phyloP scores from a whole-genome alignment of 2,113 vertebrate species.

The Perccottus glenii region DNA sequence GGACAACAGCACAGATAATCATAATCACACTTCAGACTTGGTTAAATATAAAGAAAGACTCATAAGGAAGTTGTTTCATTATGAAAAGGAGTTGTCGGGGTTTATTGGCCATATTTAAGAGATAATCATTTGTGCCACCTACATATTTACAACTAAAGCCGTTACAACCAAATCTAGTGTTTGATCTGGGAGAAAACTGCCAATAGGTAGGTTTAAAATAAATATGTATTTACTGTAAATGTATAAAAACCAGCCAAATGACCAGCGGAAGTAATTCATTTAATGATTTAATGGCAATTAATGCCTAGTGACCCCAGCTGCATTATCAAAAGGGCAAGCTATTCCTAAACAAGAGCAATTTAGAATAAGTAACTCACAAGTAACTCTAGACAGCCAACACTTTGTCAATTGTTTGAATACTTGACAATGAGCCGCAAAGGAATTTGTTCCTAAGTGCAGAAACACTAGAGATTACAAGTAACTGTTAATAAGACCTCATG shows the following conservation, averaged over 20 bases:
- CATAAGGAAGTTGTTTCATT: slow-evolving; percentile 2
- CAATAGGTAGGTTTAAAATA: too few species aligned
- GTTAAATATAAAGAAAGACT: slow-evolving; percentile 1
- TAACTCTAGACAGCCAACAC: not conserved
- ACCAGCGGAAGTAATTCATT: too few species aligned
- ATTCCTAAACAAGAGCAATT: too few species aligned
- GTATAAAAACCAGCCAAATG: too few species aligned
- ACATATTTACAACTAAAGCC: too few species aligned
- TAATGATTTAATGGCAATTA: too few species aligned
- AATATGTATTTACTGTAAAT: too few species aligned
- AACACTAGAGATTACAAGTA: not conserved
- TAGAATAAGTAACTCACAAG: slow-evolving; percentile 1
- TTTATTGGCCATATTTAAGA: not conserved
- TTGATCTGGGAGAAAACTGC: too few species aligned
- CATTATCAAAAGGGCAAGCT: too few species aligned
- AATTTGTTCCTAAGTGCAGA: slow-evolving; percentile 1
- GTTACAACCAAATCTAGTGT: too few species aligned
- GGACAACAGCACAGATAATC: not conserved
- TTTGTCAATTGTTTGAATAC: slow-evolving; percentile 2
- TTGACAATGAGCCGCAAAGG: not conserved
- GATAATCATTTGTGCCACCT: not conserved
- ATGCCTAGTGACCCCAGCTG: too few species aligned
- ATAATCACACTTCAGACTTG: slow-evolving; percentile 1
- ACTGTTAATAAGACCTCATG: not conserved
- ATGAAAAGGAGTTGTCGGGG: not conserved